A percentile compares a stretch with the other conserved stretches of the same genome.
These are phyloP conservation scores for Arctocebus calabarensis DNA, from an alignment of 2,797 vertebrate genomes.

Conservation along the genomic window DNA sequence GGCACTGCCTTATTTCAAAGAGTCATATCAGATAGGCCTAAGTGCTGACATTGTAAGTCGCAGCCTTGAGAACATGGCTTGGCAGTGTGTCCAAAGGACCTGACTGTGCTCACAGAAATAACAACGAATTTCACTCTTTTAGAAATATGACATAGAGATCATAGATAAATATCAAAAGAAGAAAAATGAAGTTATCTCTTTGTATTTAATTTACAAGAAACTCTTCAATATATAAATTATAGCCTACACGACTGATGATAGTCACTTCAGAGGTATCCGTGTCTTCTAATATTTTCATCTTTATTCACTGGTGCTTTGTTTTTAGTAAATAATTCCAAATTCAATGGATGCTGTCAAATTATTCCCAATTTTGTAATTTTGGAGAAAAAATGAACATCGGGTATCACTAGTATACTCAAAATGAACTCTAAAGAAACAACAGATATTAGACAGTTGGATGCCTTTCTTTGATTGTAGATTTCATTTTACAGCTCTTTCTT, in stretches of 20 bases:
- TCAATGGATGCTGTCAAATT: not conserved
- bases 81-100: slow-evolving; percentile 32
- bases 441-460: not conserved
- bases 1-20: slow-evolving; percentile 66
- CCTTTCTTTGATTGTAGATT: not conserved
- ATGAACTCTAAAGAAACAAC: not conserved
- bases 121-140: slow-evolving; percentile 2
- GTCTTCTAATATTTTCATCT: not conserved
- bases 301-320: not conserved
- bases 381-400: not conserved
- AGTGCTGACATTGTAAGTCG: slow-evolving; percentile 68
- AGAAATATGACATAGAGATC: not conserved
- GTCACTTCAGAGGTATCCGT: not conserved
- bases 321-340: not conserved
- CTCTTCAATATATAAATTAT: not conserved
- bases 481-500: not conserved
- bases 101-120: not conserved
- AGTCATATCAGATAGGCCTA: slow-evolving; percentile 53
- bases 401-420: not conserved
- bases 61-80: slow-evolving; percentile 24
- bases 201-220: not conserved
- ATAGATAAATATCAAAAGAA: slow-evolving; percentile 8
- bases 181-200: not conserved
- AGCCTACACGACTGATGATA: not conserved
- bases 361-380: not conserved